Evolutionary conservation across 2,888 invertebrate genomes (phyloP).

Genomic region (Harpalus rubripes): DNA sequence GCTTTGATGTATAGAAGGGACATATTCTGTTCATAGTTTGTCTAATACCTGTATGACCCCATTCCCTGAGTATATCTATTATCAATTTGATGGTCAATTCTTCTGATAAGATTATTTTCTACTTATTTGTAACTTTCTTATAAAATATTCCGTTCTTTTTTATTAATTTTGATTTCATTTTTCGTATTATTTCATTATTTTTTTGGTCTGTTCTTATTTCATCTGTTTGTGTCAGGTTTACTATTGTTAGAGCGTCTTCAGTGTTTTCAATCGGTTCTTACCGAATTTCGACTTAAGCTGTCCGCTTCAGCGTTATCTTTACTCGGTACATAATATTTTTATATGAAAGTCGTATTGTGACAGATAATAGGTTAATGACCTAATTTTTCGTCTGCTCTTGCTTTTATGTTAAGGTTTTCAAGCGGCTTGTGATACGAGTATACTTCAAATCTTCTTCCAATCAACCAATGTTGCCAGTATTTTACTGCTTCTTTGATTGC

Average conservation of each 20-base stretch:
- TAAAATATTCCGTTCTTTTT: no score
- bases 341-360: slow-evolving; percentile 69
- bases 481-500: no score
- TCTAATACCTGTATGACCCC: slow-evolving; percentile 59
- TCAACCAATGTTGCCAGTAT: no score
- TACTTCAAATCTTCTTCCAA: slow-evolving; percentile 67
- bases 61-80: neutral
- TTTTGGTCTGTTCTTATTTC: slow-evolving; percentile 60
- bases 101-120: no score
- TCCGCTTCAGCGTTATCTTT: slow-evolving; percentile 58
- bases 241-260: slow-evolving; percentile 50
- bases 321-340: slow-evolving; percentile 68
- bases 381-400: slow-evolving; percentile 58
- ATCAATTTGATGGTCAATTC: no score
- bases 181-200: slow-evolving; percentile 54
- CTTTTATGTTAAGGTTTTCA: slow-evolving; percentile 68
- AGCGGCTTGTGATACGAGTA: slow-evolving; percentile 70
- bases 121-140: no score
- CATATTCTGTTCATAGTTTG: slow-evolving; percentile 56
- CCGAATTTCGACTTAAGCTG: slow-evolving; percentile 68
- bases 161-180: slow-evolving; percentile 43
- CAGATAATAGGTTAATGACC: slow-evolving; percentile 33
- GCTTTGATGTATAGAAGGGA: slow-evolving; percentile 53
- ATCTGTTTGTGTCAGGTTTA: slow-evolving; percentile 58
- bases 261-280: slow-evolving; percentile 61